Conservation (phyloP, 2,888 invertebrate species). For the Yponomeuta sedellus region DNA sequence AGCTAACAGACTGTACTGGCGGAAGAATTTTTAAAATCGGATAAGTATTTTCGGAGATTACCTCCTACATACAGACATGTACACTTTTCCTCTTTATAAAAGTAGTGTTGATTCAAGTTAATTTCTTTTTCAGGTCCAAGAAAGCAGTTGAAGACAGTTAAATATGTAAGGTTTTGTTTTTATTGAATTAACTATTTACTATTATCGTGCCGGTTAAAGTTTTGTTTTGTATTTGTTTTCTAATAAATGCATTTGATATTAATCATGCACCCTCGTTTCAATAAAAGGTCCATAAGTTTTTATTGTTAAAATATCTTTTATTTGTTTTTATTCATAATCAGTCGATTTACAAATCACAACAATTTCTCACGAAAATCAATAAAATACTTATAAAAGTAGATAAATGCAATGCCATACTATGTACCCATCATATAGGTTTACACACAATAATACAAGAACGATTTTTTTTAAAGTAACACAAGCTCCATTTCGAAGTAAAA, state of each 20-base stretch:
- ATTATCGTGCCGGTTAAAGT: slow-evolving; percentile 19
- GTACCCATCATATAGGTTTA: background rate
- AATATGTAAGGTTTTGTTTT: slow-evolving; percentile 26
- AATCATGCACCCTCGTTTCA: background rate
- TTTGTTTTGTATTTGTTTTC: slow-evolving; percentile 16
- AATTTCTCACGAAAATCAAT: slow-evolving; percentile 26
- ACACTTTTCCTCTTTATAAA: too few species aligned
- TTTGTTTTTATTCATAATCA: slow-evolving; percentile 30
- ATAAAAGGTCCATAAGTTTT: background rate
- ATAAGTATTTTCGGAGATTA: too few species aligned
- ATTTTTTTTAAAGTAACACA: background rate
- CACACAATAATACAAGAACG: too few species aligned
- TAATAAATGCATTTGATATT: slow-evolving; percentile 5
- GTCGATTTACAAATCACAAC: slow-evolving; percentile 25
- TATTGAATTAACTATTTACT: slow-evolving; percentile 21
- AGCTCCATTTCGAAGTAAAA: background rate
- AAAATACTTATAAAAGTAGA: slow-evolving; percentile 16
- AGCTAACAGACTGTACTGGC: too few species aligned
- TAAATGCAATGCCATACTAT: slow-evolving; percentile 7
- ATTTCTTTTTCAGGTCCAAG: slow-evolving; percentile 14
- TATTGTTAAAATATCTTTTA: slow-evolving; percentile 11
- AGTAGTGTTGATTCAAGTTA: background rate
- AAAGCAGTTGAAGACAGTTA: slow-evolving; percentile 38
- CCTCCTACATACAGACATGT: too few species aligned
- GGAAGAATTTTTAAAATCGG: too few species aligned